These are phyloP conservation scores for Cataglyphis rosenhaueri DNA, from an alignment of 2,888 invertebrate species.

Conservation along the genomic window DNA sequence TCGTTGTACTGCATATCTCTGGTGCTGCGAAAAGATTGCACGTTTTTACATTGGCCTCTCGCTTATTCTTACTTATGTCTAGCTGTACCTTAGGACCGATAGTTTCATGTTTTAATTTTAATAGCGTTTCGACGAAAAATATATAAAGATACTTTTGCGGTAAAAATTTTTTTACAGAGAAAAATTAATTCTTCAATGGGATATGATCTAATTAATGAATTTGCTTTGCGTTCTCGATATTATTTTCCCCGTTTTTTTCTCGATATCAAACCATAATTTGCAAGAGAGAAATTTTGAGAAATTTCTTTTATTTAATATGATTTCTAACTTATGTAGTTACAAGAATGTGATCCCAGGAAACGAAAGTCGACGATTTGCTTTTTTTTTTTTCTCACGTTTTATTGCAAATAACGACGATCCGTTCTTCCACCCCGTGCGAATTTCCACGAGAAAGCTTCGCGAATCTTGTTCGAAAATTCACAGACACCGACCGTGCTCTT, in stretches of 20 bases:
- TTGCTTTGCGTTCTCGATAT: not conserved
- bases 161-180: not conserved
- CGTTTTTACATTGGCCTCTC: conserved; percentile 1
- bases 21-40: conserved; percentile 87
- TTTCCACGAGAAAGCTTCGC: not conserved
- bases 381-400: conserved; percentile 24
- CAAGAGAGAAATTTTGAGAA: not conserved
- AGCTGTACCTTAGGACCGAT: not conserved
- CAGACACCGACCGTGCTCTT: conserved; percentile 9
- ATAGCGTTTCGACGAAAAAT: not conserved
- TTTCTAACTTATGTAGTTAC: not conserved
- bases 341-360: not conserved
- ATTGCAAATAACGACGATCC: not conserved
- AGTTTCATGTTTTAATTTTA: not conserved
- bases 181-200: not conserved
- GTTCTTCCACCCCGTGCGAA: conserved; percentile 2
- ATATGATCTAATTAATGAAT: not conserved
- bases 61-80: not conserved
- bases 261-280: not conserved
- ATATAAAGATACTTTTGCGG: not conserved
- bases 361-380: not conserved
- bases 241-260: not conserved
- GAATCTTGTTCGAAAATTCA: not conserved
- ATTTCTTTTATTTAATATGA: not conserved
- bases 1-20: conserved; percentile 94